Evolutionary conservation across 2,797 vertebrate genomes (phyloP).

Genomic region (Sebastes jordani): DNA sequence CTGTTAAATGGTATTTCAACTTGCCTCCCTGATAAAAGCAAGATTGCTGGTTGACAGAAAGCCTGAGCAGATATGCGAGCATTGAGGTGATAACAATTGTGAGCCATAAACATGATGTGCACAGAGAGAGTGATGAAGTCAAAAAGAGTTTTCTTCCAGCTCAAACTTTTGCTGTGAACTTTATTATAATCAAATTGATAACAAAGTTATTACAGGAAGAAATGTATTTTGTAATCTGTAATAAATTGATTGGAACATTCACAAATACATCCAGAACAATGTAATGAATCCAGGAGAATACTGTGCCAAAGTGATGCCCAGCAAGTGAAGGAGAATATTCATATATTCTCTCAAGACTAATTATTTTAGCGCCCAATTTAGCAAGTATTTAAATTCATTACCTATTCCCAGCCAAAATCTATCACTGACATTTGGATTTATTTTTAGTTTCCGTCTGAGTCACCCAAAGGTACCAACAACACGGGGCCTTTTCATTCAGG

Average conservation of each 20-base stretch:
- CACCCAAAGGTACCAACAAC: slow-evolving; percentile 49
- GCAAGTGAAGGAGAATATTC: slow-evolving; percentile 10
- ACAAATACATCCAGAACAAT: background rate
- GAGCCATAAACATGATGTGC: background rate
- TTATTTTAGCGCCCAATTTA: slow-evolving; percentile 60
- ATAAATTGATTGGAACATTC: background rate
- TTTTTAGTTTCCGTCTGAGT: slow-evolving; percentile 65
- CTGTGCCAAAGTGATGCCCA: background rate
- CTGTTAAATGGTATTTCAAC: slow-evolving; percentile 21
- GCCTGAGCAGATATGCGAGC: slow-evolving; percentile 16
- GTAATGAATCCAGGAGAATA: background rate
- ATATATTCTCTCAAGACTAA: slow-evolving; percentile 32
- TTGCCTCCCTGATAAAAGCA: background rate
- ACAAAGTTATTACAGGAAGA: background rate
- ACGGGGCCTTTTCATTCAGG: slow-evolving; percentile 15
- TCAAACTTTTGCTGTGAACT: background rate
- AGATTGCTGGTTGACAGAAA: slow-evolving; percentile 20
- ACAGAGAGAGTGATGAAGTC: background rate
- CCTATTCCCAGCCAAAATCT: slow-evolving; percentile 50
- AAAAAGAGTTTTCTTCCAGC: background rate
- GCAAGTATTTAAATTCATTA: slow-evolving; percentile 53
- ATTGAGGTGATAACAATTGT: background rate
- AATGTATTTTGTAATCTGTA: background rate
- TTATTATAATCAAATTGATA: background rate
- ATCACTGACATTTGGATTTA: slow-evolving; percentile 71